Evolutionary conservation across 2,113 vertebrate species (phyloP).

Genomic region (Falcunculus frontatus): DNA sequence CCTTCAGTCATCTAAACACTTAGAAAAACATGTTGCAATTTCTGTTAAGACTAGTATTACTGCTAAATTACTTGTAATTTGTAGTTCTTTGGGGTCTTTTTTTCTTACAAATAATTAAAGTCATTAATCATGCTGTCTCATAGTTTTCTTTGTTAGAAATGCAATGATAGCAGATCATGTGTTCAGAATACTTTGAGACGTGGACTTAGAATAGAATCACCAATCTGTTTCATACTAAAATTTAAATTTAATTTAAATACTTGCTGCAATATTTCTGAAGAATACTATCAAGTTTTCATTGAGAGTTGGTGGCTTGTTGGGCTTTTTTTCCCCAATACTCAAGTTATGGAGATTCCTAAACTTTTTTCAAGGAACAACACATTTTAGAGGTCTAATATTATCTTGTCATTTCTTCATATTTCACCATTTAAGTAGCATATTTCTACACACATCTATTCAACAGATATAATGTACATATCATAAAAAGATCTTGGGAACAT

Average conservation of each 20-base stretch:
- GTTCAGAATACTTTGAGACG: background rate
- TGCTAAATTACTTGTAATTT: background rate
- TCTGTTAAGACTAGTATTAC: background rate
- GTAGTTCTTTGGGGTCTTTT: background rate
- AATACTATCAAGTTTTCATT: background rate
- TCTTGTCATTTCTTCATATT: background rate
- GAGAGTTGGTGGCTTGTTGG: background rate
- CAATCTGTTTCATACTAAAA: background rate
- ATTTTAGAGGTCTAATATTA: background rate
- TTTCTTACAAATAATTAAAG: background rate
- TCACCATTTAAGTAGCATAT: background rate
- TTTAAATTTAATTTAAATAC: background rate
- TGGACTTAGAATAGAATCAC: background rate
- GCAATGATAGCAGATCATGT: background rate
- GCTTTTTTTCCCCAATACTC: too few relatives aligned
- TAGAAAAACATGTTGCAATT: background rate
- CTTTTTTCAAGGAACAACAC: background rate
- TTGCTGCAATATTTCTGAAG: background rate
- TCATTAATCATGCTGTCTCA: background rate
- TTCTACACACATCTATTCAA: background rate
- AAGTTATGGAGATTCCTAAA: background rate
- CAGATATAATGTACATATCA: background rate
- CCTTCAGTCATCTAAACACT: background rate
- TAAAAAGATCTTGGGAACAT: background rate
- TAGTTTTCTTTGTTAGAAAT: background rate